Conservation (phyloP, 2,888 invertebrate genomes). For the Lucinisca nassula region DNA sequence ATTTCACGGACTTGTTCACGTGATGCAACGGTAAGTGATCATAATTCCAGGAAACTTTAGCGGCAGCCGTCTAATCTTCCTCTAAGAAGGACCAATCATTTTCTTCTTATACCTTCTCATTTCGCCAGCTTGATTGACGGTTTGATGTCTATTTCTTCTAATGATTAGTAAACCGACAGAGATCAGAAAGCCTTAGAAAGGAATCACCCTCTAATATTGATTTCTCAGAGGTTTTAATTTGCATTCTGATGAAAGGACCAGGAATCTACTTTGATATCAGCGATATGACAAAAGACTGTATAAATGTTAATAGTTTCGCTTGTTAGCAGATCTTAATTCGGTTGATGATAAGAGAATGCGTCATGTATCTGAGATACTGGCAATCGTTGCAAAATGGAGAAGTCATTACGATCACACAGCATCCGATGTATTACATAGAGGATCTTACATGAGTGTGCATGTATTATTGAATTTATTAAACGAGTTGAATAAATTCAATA, state of each 20-base stretch:
- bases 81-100: neutral
- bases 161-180: neutral
- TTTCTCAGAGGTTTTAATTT: conserved; percentile 4
- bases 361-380: conserved; percentile 4
- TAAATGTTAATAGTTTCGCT: conserved; percentile 9
- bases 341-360: neutral
- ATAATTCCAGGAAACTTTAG: neutral
- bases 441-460: too few species aligned
- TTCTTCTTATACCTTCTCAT: conserved; percentile 8
- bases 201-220: neutral
- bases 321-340: neutral
- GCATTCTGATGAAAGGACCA: conserved; percentile 1
- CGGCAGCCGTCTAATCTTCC: neutral
- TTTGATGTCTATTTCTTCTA: conserved; percentile 7
- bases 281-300: neutral
- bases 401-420: too few species aligned
- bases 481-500: too few species aligned
- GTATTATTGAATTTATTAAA: too few species aligned
- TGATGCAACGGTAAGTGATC: too few species aligned
- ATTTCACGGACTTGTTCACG: too few species aligned
- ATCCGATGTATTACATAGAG: too few species aligned
- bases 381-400: too few species aligned
- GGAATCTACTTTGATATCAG: conserved; percentile 5
- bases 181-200: neutral
- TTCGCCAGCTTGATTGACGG: neutral